Conservation (phyloP, 2,888 invertebrate genomes). For the Lasius platythorax region DNA sequence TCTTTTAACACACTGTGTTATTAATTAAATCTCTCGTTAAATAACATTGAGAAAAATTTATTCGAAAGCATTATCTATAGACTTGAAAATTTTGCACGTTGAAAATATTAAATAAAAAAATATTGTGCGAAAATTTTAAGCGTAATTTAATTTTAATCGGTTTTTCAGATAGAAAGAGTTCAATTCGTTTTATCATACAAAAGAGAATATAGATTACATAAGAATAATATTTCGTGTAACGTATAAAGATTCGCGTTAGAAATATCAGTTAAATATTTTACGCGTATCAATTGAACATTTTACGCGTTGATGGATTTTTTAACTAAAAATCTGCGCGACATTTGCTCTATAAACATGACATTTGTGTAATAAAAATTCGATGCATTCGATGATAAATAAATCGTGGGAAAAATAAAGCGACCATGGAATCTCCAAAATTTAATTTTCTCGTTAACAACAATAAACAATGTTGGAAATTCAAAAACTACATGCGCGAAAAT, state of each 20-base stretch:
- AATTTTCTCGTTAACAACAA: not conserved
- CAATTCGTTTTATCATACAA: not conserved
- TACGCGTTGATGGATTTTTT: not conserved
- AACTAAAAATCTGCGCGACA: not conserved
- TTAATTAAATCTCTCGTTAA: not conserved
- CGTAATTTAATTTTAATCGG: not conserved
- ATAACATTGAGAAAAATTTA: not conserved
- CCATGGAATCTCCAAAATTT: not conserved
- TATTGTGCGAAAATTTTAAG: not conserved
- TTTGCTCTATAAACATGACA: not conserved
- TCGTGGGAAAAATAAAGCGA: not conserved
- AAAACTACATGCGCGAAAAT: not conserved
- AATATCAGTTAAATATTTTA: not conserved
- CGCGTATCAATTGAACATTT: too few species aligned
- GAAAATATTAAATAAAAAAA: slow-evolving; percentile 13
- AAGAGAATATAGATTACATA: not conserved
- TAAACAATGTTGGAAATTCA: not conserved
- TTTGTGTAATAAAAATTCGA: not conserved
- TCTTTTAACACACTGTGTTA: not conserved
- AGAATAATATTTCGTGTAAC: not conserved
- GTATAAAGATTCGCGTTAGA: not conserved
- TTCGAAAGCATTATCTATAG: not conserved
- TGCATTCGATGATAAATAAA: not conserved
- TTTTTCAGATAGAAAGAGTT: not conserved
- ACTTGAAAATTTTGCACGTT: not conserved